Base-by-base conservation (phyloP, 2,797 vertebrate species). In the Anabas testudineus region DNA sequence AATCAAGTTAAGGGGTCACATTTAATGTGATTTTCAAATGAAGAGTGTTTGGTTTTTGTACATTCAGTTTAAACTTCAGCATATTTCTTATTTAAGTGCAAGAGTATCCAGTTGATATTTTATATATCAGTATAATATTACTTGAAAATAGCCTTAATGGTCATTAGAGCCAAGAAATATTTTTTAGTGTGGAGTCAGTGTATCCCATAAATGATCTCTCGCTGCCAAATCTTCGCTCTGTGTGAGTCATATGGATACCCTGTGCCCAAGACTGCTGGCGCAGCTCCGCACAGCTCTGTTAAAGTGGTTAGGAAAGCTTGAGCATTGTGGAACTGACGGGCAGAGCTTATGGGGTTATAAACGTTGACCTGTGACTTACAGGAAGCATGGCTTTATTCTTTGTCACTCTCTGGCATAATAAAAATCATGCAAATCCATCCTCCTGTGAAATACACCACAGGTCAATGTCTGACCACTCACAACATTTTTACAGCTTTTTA, bases 251-350 rank as follows among this genome's bases (percentile, higher is more conserved):
- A 34, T 48, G 53, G 63, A 82, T 57, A 53, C 56, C 34, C 36
- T 64, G 76, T 82, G 86, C 76, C 65, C 65, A 47, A 68, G 58
- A 73, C 80, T 85, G 79, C 81, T 75, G 78, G 79, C 78, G 10
- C 66, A 60, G 72, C 63, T 86, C 60, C 74, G 56, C 37, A 55
- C 74, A 75, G 85, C 80, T 77, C 78, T 76, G 82, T 88, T 76
- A 86, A 24, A 48, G 71, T 68, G 74, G 42, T 67, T n/a, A 87
- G 53, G 74, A 59, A 81, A 80, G 57, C 78, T 61, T 66, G 63
- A 87, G 68, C 43, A 46, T 63, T 71, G 69, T 87, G 71, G 82
- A 79, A 82, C 86, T 88, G 81, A 76, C 84, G 81, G 66, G 55
- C 63, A 71, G 76, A 59, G 59, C 67, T 82, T 60, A 59, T 32